Evolutionary conservation across 2,797 vertebrate species (phyloP).

Genomic region (Smutsia temminckii): DNA sequence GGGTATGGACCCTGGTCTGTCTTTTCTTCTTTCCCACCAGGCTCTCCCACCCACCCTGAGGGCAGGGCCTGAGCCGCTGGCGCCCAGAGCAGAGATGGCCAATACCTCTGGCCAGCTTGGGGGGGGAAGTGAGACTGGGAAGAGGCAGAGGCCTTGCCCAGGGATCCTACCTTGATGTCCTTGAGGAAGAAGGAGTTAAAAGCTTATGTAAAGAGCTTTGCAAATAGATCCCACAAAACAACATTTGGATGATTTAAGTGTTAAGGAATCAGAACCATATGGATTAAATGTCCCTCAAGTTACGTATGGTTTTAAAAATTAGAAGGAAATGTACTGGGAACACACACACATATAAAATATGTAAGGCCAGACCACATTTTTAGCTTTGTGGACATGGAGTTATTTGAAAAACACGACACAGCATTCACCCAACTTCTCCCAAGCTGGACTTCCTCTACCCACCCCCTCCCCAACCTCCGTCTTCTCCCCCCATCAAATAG

Average conservation of each 20-base stretch:
- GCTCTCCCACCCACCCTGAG: background rate
- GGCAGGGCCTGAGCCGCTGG: background rate
- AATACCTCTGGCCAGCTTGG: background rate
- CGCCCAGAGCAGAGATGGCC: background rate
- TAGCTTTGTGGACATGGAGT: constrained; percentile 52
- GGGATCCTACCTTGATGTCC: background rate
- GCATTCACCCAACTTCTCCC: background rate
- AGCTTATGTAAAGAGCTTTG: constrained; percentile 78
- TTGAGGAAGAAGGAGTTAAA: constrained; percentile 77
- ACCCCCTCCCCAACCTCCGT: background rate
- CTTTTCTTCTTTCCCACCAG: background rate
- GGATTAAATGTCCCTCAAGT: constrained; percentile 80
- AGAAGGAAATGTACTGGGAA: constrained; percentile 77
- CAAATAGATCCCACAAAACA: constrained; percentile 77
- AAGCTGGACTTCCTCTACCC: background rate
- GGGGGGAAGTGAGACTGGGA: background rate
- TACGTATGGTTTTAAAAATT: constrained; percentile 80
- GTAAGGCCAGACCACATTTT: constrained; percentile 68
- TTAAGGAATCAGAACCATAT: constrained; percentile 82
- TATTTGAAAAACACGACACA: constrained; percentile 66
- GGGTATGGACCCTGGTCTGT: background rate
- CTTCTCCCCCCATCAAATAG: background rate
- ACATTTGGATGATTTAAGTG: constrained; percentile 81
- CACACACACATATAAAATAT: constrained; percentile 57
- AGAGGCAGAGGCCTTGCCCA: background rate